Base-by-base conservation (phyloP, 2,888 invertebrate genomes). In the Drosophila mettleri region DNA sequence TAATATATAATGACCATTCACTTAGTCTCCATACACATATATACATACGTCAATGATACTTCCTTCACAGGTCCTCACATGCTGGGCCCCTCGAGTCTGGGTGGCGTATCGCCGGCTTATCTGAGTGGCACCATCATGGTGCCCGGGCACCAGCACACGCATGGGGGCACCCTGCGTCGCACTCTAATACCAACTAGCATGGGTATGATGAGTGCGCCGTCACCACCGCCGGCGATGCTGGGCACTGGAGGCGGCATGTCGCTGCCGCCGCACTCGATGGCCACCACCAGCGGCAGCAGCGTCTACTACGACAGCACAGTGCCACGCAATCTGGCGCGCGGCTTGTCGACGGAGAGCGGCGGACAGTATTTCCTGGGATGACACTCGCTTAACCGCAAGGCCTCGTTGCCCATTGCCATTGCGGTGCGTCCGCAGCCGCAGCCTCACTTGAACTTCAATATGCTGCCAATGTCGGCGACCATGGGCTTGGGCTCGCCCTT, bases 281-380 rank as follows among this genome's bases (percentile, higher is more conserved):
- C 84, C 12, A 78, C 90, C 5, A 66, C 75, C 9, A 63, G 73
- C 20, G 53, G 77, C 59, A 81, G 87, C 29, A 88, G 87, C 22
- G 79, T 91, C 22, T 91, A 91, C 68, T 91, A 91, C 59, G 91
- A 92, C 63, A 86, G 90, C 69, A 90, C 91, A 5, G 85, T 92
- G 70, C 92, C 92, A 18, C 79, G 92, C 8, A 89, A 82, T 63
- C 60, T 91, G 29, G 82, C 78, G 38, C 87, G 91, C 2, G 91
- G 91, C 33, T 61, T 90, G 78, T 86, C 91, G n/a, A 72, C 88
- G 33, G 90, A 90, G 64, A 83, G 79, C 61, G 85, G 68, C 14
- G 85, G 81, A 1, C 91, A 91, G 73, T 91, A 91, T 55, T 91
- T 90, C 74, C 92, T 91, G 61, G 92, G 92, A 90, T 92, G 92